phyloP scores from a whole-genome alignment of 2,888 invertebrate species.

The Malacosoma neustria region DNA sequence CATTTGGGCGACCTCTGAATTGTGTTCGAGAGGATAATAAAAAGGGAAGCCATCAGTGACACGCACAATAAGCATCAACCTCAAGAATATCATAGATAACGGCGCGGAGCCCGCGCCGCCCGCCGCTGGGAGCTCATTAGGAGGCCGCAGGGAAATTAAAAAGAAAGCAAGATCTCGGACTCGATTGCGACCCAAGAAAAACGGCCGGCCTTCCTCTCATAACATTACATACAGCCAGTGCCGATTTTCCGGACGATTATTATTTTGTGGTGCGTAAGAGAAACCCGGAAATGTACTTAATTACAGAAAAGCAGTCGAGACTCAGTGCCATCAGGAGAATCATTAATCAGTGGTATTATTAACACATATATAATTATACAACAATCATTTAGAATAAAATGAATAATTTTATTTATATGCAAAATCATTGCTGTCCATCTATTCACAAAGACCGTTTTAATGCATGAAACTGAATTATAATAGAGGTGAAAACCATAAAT shows the following conservation, averaged over 20 bases:
- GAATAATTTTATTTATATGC: no score
- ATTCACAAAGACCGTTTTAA: no score
- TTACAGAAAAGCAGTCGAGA: conserved; percentile 41
- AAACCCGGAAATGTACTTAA: conserved; percentile 60
- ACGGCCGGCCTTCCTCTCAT: conserved; percentile 67
- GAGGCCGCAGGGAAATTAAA: conserved; percentile 75
- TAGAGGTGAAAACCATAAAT: no score
- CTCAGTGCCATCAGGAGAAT: conserved; percentile 25
- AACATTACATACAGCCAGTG: conserved; percentile 73
- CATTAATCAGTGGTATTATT: conserved; percentile 60
- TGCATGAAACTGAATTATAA: background rate
- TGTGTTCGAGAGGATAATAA: conserved; percentile 74
- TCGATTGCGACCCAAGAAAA: conserved; percentile 66
- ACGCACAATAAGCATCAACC: conserved; percentile 76
- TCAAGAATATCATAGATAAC: conserved; percentile 76
- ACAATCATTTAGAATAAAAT: no score
- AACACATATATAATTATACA: no score
- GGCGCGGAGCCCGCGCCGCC: conserved; percentile 45
- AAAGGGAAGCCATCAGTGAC: conserved; percentile 74
- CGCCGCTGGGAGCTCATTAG: conserved; percentile 71
- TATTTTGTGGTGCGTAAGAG: conserved; percentile 74
- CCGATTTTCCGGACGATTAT: conserved; percentile 74
- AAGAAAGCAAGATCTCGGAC: conserved; percentile 74
- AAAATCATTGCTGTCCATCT: no score
- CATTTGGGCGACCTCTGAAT: conserved; percentile 70